phyloP scores from a whole-genome alignment of 2,113 vertebrate genomes.

The Mormoops blainvillei region DNA sequence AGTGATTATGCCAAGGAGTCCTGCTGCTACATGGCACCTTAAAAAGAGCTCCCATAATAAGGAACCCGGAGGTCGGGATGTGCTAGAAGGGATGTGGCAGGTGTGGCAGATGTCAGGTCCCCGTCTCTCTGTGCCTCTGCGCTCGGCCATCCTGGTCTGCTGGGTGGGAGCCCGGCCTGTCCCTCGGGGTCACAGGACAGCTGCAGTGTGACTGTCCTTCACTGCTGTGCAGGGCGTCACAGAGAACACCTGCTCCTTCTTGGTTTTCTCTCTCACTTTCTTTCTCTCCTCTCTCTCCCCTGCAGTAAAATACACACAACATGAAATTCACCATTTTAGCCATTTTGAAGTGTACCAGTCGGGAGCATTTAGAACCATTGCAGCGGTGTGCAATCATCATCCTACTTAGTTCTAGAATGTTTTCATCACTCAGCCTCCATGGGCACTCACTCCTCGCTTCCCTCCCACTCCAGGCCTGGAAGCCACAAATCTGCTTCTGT shows the following conservation, averaged over 20 bases:
- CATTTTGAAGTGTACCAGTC: not conserved
- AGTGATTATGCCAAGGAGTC: not conserved
- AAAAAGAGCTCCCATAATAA: fast-evolving
- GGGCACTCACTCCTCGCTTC: fast-evolving
- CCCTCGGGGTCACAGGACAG: not conserved
- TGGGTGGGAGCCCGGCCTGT: not conserved
- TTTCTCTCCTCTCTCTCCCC: not conserved
- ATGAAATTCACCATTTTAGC: not conserved
- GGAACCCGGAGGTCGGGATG: not conserved
- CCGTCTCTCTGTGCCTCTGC: fast-evolving
- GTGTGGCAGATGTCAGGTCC: fast-evolving
- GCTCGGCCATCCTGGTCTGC: fast-evolving
- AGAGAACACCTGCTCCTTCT: not conserved
- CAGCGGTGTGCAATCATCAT: fast-evolving
- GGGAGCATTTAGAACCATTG: fast-evolving
- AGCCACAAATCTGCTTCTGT: fast-evolving
- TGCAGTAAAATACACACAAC: too few species aligned
- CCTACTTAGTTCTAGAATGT: not conserved
- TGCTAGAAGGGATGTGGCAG: too few species aligned
- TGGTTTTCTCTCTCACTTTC: too few species aligned
- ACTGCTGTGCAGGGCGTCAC: fast-evolving
- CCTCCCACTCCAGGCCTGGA: too few species aligned
- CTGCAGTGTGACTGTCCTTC: not conserved
- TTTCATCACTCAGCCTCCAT: not conserved
- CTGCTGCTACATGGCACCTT: fast-evolving